Percentiles rank a stretch among this genome's conserved stretches.
These are phyloP conservation scores for Rhogogaster chlorosoma DNA, from an alignment of 2,888 invertebrate genomes.

Conservation along the genomic window DNA sequence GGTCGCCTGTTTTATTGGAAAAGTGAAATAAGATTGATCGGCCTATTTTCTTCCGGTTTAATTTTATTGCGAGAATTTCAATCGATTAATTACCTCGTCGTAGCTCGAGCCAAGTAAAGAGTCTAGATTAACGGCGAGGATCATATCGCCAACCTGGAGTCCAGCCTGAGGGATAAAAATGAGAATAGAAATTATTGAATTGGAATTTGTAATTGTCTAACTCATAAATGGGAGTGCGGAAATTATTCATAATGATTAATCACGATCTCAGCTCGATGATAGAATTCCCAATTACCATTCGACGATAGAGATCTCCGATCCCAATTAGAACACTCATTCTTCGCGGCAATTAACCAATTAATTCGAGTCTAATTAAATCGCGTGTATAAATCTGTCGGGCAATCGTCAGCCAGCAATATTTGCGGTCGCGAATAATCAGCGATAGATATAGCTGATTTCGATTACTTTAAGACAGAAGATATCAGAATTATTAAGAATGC, in stretches of 20 bases:
- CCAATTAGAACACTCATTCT: background rate
- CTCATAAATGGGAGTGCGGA: no score
- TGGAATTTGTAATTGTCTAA: background rate
- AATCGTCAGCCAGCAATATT: background rate
- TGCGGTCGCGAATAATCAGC: background rate
- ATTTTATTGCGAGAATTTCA: background rate
- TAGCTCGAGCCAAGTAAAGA: conserved; percentile 92
- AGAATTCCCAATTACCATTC: conserved; percentile 8
- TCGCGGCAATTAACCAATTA: background rate
- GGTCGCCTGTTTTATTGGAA: conserved; percentile 83
- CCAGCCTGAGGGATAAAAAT: conserved; percentile 85
- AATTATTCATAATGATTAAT: background rate
- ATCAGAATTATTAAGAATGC: background rate
- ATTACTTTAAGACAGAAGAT: background rate
- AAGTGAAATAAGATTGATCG: background rate
- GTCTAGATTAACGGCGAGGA: conserved; percentile 96
- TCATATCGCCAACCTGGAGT: conserved; percentile 97
- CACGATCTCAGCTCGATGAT: background rate
- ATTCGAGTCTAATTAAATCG: background rate
- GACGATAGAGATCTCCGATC: background rate
- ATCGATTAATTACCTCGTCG: conserved; percentile 84
- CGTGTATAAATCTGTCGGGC: background rate
- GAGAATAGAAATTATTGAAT: conserved; percentile 54
- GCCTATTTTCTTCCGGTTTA: background rate
- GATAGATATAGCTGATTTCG: background rate